These are phyloP conservation scores for Diaperis boleti DNA, from an alignment of 2,888 invertebrate genomes.

Conservation along the genomic window DNA sequence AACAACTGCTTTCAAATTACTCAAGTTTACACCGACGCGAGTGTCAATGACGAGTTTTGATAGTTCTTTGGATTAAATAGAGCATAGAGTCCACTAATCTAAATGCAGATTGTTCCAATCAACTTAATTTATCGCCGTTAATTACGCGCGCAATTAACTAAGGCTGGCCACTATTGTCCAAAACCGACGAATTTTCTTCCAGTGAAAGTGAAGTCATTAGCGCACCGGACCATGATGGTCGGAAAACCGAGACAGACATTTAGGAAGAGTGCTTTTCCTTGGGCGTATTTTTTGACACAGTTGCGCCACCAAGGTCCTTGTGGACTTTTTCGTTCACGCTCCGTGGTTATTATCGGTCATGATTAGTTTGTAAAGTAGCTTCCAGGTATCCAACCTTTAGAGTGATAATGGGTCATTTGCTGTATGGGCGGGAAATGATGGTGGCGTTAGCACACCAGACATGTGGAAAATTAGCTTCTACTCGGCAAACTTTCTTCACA, in stretches of 20 bases:
- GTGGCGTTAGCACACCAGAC: no score
- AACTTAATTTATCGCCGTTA: slow-evolving; percentile 23
- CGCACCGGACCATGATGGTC: slow-evolving; percentile 40
- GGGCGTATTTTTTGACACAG: slow-evolving; percentile 4
- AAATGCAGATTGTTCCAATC: slow-evolving; percentile 36
- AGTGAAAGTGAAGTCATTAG: slow-evolving; percentile 44
- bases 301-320: slow-evolving; percentile 15
- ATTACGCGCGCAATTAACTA: slow-evolving; percentile 18
- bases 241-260: slow-evolving; percentile 13
- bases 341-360: slow-evolving; percentile 1
- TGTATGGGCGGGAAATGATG: no score
- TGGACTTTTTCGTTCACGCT: slow-evolving; percentile 17
- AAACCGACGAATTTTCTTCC: slow-evolving; percentile 8
- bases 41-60: slow-evolving; percentile 17
- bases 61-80: slow-evolving; percentile 33
- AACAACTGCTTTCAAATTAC: slow-evolving; percentile 49
- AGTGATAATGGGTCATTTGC: slow-evolving; percentile 3
- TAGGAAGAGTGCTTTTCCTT: neutral
- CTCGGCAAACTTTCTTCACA: no score
- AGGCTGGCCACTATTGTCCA: slow-evolving; percentile 8
- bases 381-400: slow-evolving; percentile 5
- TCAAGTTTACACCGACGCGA: slow-evolving; percentile 27
- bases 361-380: slow-evolving; percentile 5
- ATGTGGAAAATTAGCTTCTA: no score
- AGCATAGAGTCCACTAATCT: slow-evolving; percentile 28